Conservation (phyloP, 1,140 invertebrate species). For the Papilio dardanus region DNA sequence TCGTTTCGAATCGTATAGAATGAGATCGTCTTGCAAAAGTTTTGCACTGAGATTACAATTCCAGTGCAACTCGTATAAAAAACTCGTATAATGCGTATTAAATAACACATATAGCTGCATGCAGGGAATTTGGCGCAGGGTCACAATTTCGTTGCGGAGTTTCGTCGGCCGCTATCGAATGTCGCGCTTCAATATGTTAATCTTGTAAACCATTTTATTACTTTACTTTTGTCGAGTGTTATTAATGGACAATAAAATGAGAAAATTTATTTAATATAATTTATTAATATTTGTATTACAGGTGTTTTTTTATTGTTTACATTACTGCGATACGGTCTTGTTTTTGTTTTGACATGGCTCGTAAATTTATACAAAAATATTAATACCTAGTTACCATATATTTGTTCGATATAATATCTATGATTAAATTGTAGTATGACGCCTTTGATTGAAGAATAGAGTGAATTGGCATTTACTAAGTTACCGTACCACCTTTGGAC, state of each 20-base stretch:
- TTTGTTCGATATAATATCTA: too few relatives aligned
- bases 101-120: conserved; percentile 40
- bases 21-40: conserved; percentile 29
- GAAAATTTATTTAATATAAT: conserved; percentile 12
- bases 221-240: not conserved
- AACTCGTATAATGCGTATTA: conserved; percentile 38
- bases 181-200: conserved; percentile 26
- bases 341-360: not conserved
- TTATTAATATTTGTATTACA: not conserved
- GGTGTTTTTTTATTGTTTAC: not conserved
- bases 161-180: conserved; percentile 29
- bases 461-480: too few relatives aligned
- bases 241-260: not conserved
- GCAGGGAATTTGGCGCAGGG: conserved; percentile 51
- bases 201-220: conserved; percentile 1
- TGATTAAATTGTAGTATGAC: too few relatives aligned
- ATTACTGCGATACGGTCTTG: not conserved
- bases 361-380: too few relatives aligned
- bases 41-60: conserved; percentile 37
- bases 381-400: too few relatives aligned
- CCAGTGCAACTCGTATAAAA: conserved; percentile 32
- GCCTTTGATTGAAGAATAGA: too few relatives aligned
- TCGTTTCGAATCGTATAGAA: not conserved
- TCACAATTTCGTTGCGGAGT: conserved; percentile 44
- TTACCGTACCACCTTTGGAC: too few relatives aligned